Evolutionary conservation across 2,888 invertebrate genomes (phyloP), one percentile per base, ranked within the genome.

Genomic region (Cinara cedri): DNA sequence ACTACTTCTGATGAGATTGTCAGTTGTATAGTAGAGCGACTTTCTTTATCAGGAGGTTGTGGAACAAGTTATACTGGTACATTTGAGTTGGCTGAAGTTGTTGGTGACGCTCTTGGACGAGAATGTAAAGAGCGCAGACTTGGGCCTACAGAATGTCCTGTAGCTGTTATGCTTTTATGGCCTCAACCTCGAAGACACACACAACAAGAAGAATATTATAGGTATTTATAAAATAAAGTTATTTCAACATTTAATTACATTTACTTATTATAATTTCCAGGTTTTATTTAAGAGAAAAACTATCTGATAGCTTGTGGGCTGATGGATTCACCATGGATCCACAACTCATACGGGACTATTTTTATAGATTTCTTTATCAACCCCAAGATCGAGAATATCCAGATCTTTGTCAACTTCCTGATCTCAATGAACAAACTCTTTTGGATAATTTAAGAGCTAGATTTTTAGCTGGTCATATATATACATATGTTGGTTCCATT

Each of bases 401-500:
- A 10, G 97, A 98, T 87, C 88, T 98, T 83, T 97, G 97, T 86
- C 96, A 96, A 87, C 88, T 97, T 85, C 97, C 97, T 16, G 96
- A 97, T 87, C 89, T 98, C 82, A 97, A 97, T 85, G 97, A 97
- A 87, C 92, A 93, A 86, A 96, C 97, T 1, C 88, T 97, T 74
- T 87, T 97, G 83, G 96, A 96, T 85, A 97, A 97, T 88, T 89
- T 98, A 82, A 89, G 92, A 83, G 92, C 93, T 82, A 89, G 96
- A 84, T 97, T 97, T 87, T 91, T 91, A 81, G 93, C 93, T 83
- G 95, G 96, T 68, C 95, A 96, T 86, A 97, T 97, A 84, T 97
- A 97, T 87, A 97, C 97, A 13, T 97, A 97, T 85, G 96, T 97
- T 83, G 97, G 97, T 75, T 95, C 95, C 78, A 97, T 98, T 85